phyloP scores from a whole-genome alignment of 1,140 invertebrate species.

The Sminthurides bifidus region DNA sequence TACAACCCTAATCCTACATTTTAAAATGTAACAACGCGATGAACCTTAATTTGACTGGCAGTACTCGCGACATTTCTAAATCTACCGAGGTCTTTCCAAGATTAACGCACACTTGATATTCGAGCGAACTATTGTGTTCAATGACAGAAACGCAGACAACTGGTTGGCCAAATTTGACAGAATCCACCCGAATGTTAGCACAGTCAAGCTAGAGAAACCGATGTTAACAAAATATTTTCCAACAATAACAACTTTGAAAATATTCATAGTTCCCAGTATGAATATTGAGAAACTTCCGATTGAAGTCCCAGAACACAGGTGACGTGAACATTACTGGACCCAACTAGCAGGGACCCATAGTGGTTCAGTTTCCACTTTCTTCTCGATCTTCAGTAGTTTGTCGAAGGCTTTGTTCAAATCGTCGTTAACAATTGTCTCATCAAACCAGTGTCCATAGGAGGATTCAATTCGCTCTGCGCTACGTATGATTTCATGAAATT shows the following conservation, averaged over 20 bases:
- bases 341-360: conserved; percentile 92
- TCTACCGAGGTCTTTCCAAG: no score
- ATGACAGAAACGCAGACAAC: neutral
- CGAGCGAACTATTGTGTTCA: no score
- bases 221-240: no score
- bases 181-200: neutral
- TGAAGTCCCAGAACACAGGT: conserved; percentile 3
- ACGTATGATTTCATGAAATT: conserved; percentile 79
- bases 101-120: no score
- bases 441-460: conserved; percentile 88
- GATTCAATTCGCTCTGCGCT: conserved; percentile 82
- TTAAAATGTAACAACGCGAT: no score
- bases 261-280: no score
- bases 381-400: conserved; percentile 66
- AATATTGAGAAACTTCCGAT: no score
- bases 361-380: conserved; percentile 80
- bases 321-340: conserved; percentile 55
- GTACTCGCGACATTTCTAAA: no score
- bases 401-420: conserved; percentile 77
- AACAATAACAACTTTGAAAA: no score
- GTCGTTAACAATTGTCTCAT: conserved; percentile 67
- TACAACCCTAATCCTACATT: no score
- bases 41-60: no score
- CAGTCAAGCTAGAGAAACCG: neutral
- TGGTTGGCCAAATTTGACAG: neutral